These are phyloP conservation scores for Trialeurodes vaporariorum DNA, from an alignment of 1,140 invertebrate species.

Conservation along the genomic window DNA sequence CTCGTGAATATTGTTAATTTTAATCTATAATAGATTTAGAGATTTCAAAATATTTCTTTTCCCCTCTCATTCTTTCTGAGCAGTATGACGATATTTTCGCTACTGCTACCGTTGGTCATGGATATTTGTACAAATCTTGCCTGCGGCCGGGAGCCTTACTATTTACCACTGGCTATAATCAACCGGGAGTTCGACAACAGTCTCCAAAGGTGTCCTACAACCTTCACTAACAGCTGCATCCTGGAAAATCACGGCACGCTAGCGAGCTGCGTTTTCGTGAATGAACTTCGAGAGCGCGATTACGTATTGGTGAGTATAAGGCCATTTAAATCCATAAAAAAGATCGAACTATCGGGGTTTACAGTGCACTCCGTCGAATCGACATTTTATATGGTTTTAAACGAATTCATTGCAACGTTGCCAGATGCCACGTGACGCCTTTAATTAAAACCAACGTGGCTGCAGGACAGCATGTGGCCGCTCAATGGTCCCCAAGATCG, in stretches of 20 bases:
- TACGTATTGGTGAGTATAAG: not conserved
- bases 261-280: not conserved
- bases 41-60: no score
- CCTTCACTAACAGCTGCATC: not conserved
- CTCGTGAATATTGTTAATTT: no score
- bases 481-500: no score
- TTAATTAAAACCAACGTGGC: no score
- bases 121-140: not conserved
- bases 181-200: not conserved
- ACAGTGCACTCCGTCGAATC: no score
- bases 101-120: not conserved
- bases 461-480: no score
- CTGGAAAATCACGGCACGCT: not conserved
- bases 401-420: no score
- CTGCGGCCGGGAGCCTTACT: not conserved
- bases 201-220: not conserved
- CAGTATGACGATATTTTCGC: not conserved
- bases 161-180: not conserved
- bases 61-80: not conserved
- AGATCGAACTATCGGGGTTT: no score
- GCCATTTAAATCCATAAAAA: no score
- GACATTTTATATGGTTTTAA: no score
- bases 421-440: no score
- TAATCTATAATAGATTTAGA: no score
- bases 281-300: not conserved